A percentile compares a stretch with the other conserved stretches of the same genome.
phyloP scores from a whole-genome alignment of 2,797 vertebrate species.

The Tadarida brasiliensis region DNA sequence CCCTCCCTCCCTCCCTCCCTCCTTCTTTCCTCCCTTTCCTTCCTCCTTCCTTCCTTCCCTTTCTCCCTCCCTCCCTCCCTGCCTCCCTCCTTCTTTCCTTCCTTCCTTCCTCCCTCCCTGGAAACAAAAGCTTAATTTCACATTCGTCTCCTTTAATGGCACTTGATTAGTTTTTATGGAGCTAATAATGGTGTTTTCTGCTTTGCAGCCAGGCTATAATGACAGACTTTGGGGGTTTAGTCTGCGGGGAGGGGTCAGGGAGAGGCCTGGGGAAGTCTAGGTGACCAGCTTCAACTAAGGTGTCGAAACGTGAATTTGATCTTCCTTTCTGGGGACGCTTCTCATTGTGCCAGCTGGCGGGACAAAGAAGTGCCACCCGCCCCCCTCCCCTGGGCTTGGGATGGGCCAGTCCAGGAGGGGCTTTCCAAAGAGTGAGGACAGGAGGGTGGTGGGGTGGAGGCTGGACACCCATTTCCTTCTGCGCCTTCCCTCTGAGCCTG shows the following conservation, averaged over 20 bases:
- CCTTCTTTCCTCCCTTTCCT: rapidly evolving
- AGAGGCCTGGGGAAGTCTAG: conserved; percentile 23
- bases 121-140: conserved; percentile 69
- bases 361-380: conserved; percentile 33
- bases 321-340: conserved; percentile 57
- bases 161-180: conserved; percentile 71
- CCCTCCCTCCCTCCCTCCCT: neutral
- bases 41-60: no score
- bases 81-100: no score
- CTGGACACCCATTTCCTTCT: neutral
- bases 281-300: neutral
- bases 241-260: neutral
- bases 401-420: neutral
- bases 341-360: conserved; percentile 36
- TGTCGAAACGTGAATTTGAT: neutral
- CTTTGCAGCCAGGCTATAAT: neutral
- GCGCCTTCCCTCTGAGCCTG: neutral
- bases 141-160: conserved; percentile 73
- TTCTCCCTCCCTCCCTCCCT: no score
- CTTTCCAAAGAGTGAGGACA: neutral
- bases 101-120: conserved; percentile 55
- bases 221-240: conserved; percentile 44
- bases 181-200: neutral
- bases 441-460: neutral
- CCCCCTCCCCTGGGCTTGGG: neutral